Evolutionary conservation across 2,888 invertebrate species (phyloP).

Genomic region (Acanthoscelides obtectus): DNA sequence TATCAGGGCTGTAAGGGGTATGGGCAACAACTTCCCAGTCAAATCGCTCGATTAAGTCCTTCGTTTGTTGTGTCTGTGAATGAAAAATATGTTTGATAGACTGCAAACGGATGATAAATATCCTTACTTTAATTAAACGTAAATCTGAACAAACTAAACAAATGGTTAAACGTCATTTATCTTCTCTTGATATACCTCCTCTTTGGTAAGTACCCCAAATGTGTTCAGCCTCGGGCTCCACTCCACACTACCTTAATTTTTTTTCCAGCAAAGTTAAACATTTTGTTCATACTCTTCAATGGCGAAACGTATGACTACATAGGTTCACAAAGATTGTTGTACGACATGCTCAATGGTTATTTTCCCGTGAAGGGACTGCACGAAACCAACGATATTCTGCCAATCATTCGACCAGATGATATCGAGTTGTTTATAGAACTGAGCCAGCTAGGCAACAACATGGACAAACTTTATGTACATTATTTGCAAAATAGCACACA

Average conservation of each 20-base stretch:
- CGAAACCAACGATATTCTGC: constrained; percentile 40
- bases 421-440: constrained; percentile 63
- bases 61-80: no score
- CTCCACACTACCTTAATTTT: background rate
- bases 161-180: no score
- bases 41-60: no score
- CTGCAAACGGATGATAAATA: no score
- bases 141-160: no score
- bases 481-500: constrained; percentile 19
- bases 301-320: constrained; percentile 97
- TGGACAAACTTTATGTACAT: constrained; percentile 28
- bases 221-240: no score
- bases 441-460: constrained; percentile 52
- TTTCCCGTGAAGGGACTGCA: constrained; percentile 55
- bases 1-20: no score
- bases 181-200: no score
- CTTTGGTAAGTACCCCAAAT: no score
- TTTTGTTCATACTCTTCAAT: constrained; percentile 80
- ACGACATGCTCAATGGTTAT: constrained; percentile 66
- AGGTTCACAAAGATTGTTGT: constrained; percentile 88
- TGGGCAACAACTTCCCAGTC: no score
- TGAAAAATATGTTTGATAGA: no score
- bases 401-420: constrained; percentile 47
- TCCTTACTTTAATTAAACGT: no score
- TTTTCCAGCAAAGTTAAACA: constrained; percentile 56